Percentiles rank a stretch among this genome's conserved stretches.
phyloP scores from a whole-genome alignment of 2,113 vertebrate species.

The Neolamprologus tretocephalus region DNA sequence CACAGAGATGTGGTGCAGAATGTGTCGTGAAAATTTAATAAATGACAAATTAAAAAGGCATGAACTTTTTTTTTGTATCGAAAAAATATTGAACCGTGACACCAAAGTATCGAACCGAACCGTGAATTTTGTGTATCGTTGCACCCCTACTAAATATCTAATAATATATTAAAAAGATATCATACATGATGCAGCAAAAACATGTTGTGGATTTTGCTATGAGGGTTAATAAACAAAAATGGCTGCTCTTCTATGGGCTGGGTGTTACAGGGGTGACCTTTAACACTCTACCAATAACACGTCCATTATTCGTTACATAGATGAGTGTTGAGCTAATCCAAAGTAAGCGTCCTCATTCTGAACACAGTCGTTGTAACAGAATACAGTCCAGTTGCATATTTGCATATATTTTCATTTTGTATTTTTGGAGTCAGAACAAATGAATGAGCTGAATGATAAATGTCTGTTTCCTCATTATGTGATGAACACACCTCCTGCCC shows the following conservation, averaged over 20 bases:
- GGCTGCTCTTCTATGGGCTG: not conserved
- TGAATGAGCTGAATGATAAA: not conserved
- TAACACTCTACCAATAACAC: fast-evolving
- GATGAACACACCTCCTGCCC: not conserved
- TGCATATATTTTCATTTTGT: not conserved
- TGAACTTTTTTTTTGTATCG: too few relatives aligned
- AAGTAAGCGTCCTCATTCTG: not conserved
- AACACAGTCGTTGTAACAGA: not conserved
- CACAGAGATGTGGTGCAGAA: too few relatives aligned
- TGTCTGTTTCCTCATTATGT: not conserved
- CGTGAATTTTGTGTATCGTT: too few relatives aligned
- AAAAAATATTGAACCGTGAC: too few relatives aligned
- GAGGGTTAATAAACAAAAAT: not conserved
- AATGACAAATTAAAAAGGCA: too few relatives aligned
- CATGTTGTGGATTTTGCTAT: not conserved
- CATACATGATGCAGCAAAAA: not conserved
- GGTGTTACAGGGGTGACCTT: not conserved
- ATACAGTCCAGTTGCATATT: fast-evolving
- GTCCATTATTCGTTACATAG: fast-evolving
- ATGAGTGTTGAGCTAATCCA: not conserved
- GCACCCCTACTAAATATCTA: not conserved
- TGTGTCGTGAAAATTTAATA: too few relatives aligned
- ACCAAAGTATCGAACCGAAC: too few relatives aligned
- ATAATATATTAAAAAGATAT: not conserved
- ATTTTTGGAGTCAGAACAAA: not conserved